A percentile compares a stretch with the other conserved stretches of the same genome.
These are phyloP conservation scores for Polydrusus pterygomalis DNA, from an alignment of 2,888 invertebrate genomes.

Conservation along the genomic window DNA sequence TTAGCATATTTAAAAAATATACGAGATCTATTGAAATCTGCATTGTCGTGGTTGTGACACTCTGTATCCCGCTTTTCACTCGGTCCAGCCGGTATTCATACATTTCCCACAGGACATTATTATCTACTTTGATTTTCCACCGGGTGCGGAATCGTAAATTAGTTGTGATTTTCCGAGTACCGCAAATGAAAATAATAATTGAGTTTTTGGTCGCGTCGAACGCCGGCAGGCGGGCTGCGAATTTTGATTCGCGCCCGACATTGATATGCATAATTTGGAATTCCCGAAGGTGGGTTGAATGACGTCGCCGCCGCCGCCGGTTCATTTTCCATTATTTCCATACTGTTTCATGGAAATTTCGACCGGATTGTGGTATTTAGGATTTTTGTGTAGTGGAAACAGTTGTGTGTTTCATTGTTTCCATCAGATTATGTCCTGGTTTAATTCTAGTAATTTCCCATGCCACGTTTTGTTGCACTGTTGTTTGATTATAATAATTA, in stretches of 20 bases:
- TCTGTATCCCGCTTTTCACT: conserved; percentile 36
- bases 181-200: conserved; percentile 57
- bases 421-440: not conserved
- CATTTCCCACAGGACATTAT: conserved; percentile 49
- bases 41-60: no score
- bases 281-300: conserved; percentile 51
- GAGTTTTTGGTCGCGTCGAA: conserved; percentile 55
- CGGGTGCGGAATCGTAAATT: conserved; percentile 53
- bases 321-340: conserved; percentile 37
- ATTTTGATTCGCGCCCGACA: conserved; percentile 56
- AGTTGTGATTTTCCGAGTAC: conserved; percentile 55
- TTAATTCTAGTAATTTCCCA: no score
- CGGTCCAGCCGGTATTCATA: conserved; percentile 24
- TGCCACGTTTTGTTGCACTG: no score
- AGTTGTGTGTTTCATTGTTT: not conserved
- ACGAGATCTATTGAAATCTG: no score
- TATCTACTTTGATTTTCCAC: conserved; percentile 55
- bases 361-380: not conserved
- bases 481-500: no score
- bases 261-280: conserved; percentile 57
- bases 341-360: conserved; percentile 39
- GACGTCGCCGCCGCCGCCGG: conserved; percentile 24
- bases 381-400: not conserved
- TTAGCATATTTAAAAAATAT: no score
- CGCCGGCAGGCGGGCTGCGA: conserved; percentile 47